Conservation (phyloP, 2,797 vertebrate species). For the Onychomys leucogaster region DNA sequence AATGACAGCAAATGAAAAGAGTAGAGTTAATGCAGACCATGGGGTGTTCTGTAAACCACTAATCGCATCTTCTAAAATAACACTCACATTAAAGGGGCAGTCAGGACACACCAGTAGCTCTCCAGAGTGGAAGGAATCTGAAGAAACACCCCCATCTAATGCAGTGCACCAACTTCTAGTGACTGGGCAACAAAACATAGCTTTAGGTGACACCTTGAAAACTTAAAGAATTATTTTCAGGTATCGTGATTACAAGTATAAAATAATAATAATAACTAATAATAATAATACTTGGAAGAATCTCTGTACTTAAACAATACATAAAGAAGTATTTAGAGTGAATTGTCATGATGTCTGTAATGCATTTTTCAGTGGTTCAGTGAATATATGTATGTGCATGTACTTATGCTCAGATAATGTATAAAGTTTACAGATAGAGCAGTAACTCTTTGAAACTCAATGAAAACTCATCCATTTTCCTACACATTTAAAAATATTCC, state of each 20-base stretch:
- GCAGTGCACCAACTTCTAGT: not conserved
- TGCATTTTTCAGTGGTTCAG: constrained; percentile 16
- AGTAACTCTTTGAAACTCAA: not conserved
- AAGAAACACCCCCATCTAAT: constrained; percentile 12
- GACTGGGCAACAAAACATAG: not conserved
- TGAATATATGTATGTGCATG: not conserved
- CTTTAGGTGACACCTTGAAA: not conserved
- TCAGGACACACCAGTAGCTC: not conserved
- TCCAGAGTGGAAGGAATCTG: constrained; percentile 12
- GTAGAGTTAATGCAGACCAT: not conserved
- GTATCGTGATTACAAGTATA: not conserved
- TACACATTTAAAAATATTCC: not conserved
- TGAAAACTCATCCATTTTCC: not conserved
- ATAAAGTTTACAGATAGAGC: not conserved
- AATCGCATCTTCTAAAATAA: not conserved
- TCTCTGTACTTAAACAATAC: not conserved
- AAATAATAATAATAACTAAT: not conserved
- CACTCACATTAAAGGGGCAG: not conserved
- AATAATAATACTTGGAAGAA: constrained; percentile 3
- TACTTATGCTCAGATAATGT: no score
- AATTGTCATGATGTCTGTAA: not conserved
- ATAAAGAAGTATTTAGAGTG: constrained; percentile 5
- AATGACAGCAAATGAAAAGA: not conserved
- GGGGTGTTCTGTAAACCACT: not conserved
- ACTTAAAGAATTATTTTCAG: not conserved